Conservation (phyloP, 2,888 invertebrate species). For the Rhagophthalmus giganteus region DNA sequence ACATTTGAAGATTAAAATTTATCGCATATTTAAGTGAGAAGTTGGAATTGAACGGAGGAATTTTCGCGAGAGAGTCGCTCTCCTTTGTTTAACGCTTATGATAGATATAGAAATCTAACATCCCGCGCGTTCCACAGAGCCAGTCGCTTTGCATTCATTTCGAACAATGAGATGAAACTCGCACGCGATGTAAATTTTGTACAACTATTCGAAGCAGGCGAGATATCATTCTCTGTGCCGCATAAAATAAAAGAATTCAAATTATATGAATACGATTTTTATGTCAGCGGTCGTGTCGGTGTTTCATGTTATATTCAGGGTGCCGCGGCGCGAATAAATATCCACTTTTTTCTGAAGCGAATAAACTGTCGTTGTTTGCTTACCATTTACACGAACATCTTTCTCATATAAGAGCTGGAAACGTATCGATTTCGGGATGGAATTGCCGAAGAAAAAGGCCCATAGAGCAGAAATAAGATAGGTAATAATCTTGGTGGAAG, state of each 20-base stretch:
- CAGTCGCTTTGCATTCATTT: slow-evolving; percentile 53
- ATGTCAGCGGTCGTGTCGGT: slow-evolving; percentile 53
- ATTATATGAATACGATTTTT: slow-evolving; percentile 56
- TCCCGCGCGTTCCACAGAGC: slow-evolving; percentile 26
- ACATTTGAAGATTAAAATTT: background rate
- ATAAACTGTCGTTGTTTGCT: too few relatives aligned
- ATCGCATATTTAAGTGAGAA: too few relatives aligned
- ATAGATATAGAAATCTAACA: slow-evolving; percentile 32
- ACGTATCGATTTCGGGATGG: too few relatives aligned
- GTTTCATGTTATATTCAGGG: slow-evolving; percentile 57
- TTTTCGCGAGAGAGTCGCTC: slow-evolving; percentile 7
- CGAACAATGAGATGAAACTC: slow-evolving; percentile 54
- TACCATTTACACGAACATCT: too few relatives aligned
- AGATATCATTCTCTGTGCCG: slow-evolving; percentile 52
- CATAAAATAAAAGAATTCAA: slow-evolving; percentile 56
- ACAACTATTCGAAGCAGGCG: slow-evolving; percentile 55
- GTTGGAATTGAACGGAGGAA: slow-evolving; percentile 5
- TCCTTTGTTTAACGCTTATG: slow-evolving; percentile 23
- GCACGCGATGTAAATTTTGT: slow-evolving; percentile 54
- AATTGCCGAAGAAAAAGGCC: background rate
- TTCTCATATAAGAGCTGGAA: too few relatives aligned
- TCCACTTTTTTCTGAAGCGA: slow-evolving; percentile 34
- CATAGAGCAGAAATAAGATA: slow-evolving; percentile 28
- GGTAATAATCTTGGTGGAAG: slow-evolving; percentile 45
- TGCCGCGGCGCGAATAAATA: slow-evolving; percentile 55